These are phyloP conservation scores for Myoxocephalus aenaeus DNA, from an alignment of 2,797 vertebrate genomes.

Conservation along the genomic window DNA sequence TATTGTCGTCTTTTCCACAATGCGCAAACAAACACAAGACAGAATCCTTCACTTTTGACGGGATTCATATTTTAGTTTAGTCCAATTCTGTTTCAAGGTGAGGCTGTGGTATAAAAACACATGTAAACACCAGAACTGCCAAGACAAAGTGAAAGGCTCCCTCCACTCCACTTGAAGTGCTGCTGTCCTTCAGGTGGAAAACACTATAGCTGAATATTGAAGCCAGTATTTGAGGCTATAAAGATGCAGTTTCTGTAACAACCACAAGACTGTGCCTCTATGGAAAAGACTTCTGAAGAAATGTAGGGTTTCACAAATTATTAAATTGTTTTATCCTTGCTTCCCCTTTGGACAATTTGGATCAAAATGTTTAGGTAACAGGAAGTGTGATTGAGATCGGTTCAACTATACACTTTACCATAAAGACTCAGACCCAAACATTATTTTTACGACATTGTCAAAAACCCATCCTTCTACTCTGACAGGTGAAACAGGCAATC, in stretches of 20 bases:
- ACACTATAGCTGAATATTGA: neutral
- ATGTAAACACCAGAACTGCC: neutral
- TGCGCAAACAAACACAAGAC: too few species aligned
- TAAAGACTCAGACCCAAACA: neutral
- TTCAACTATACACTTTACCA: neutral
- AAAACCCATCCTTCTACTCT: neutral
- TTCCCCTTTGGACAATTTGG: neutral
- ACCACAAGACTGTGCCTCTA: neutral
- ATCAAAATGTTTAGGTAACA: neutral
- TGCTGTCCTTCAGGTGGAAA: neutral
- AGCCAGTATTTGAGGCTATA: neutral
- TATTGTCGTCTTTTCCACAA: too few species aligned
- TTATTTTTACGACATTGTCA: neutral
- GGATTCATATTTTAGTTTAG: slow-evolving; percentile 8
- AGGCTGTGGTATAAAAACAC: neutral
- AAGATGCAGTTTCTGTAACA: neutral
- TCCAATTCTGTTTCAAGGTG: neutral
- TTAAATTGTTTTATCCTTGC: neutral
- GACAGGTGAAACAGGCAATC: neutral
- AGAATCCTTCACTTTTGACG: slow-evolving; percentile 9
- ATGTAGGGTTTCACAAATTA: neutral
- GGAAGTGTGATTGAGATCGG: neutral
- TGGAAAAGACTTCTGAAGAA: neutral
- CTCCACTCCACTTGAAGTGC: neutral
- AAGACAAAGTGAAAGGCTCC: neutral